Conservation (phyloP, 2,888 invertebrate genomes). For the Helicoverpa assulta region DNA sequence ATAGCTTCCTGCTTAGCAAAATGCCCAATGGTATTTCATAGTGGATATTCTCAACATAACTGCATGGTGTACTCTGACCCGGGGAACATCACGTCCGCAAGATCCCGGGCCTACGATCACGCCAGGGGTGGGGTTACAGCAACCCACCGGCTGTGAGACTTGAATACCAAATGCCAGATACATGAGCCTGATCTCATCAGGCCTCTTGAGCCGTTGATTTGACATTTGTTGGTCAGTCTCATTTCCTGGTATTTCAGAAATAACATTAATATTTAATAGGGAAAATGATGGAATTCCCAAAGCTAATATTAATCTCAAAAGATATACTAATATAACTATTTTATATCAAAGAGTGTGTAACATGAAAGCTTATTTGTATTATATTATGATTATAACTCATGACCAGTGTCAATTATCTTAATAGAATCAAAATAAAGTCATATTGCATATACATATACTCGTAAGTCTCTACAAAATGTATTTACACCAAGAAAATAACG, state of each 20-base stretch:
- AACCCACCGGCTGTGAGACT: slow-evolving; percentile 58
- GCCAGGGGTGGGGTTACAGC: slow-evolving; percentile 50
- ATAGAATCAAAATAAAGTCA: no score
- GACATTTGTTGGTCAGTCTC: slow-evolving; percentile 20
- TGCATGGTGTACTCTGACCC: slow-evolving; percentile 17
- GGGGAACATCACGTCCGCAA: slow-evolving; percentile 66
- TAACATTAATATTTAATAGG: no score
- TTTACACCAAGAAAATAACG: slow-evolving; percentile 9
- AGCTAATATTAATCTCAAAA: no score
- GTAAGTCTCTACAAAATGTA: no score
- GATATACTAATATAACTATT: neutral
- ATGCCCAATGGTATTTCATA: neutral
- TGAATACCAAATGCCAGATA: slow-evolving; percentile 58
- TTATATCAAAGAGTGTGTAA: neutral
- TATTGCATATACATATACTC: no score
- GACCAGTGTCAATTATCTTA: no score
- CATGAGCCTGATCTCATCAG: slow-evolving; percentile 29
- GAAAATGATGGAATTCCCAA: no score
- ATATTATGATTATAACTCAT: no score
- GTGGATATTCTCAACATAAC: slow-evolving; percentile 16
- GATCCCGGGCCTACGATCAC: slow-evolving; percentile 66
- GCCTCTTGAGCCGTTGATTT: slow-evolving; percentile 36
- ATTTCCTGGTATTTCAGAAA: neutral
- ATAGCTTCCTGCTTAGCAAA: no score
- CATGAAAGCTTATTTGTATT: no score